phyloP scores from a whole-genome alignment of 2,113 vertebrate genomes.

The Lepisosteus oculatus region DNA sequence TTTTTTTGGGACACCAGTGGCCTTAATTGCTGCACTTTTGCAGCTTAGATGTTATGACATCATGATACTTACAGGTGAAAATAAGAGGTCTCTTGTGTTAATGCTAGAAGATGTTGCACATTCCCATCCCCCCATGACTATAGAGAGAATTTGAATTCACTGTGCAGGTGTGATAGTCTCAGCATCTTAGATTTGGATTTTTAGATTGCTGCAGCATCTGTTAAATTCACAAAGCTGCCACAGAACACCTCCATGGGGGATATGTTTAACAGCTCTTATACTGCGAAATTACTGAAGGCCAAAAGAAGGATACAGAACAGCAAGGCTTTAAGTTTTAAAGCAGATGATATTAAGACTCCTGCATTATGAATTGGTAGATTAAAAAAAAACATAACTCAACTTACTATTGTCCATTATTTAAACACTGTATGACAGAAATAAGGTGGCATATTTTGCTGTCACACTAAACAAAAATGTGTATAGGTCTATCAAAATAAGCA shows the following conservation, averaged over 20 bases:
- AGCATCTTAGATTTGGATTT: too few species aligned
- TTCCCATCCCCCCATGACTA: too few species aligned
- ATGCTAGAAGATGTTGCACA: too few species aligned
- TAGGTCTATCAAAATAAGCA: too few species aligned
- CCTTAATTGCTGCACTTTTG: too few species aligned
- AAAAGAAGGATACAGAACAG: background rate
- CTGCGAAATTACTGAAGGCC: background rate
- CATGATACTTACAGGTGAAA: too few species aligned
- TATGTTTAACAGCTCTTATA: background rate
- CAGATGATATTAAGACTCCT: background rate
- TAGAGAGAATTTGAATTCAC: too few species aligned
- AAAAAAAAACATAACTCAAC: slow-evolving; percentile 1
- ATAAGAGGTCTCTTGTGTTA: too few species aligned
- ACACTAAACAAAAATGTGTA: background rate
- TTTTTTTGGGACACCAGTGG: too few species aligned
- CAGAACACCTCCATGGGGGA: background rate
- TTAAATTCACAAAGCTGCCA: background rate
- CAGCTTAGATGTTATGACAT: too few species aligned
- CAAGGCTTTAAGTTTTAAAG: background rate
- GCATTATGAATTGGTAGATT: slow-evolving; percentile 6
- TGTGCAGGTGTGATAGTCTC: too few species aligned
- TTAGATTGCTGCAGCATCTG: background rate
- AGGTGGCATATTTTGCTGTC: background rate
- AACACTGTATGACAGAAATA: background rate
- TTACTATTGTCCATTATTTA: background rate